Evolutionary conservation across 2,888 invertebrate genomes (phyloP), one percentile per base, ranked within the genome.

Genomic region (Camptogramma bilineatum): DNA sequence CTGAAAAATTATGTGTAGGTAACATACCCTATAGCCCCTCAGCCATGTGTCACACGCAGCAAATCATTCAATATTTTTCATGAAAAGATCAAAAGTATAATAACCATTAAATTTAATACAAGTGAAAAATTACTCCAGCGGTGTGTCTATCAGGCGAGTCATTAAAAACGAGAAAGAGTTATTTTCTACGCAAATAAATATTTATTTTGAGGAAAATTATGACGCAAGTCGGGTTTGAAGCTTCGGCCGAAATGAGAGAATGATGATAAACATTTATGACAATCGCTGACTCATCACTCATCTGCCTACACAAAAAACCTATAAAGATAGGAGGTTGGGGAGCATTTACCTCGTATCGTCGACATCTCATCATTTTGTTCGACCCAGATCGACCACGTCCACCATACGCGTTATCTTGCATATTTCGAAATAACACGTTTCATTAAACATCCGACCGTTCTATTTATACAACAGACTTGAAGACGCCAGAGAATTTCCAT

Each of bases 211-310:
- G 74, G 73, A 82, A 81, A 78, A 69, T 60, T 62, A 79, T 87
- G 87, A 90, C 88, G 89, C 88, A 87, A 83, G 77, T 73, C 76
- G 77, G 69, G 75, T 82, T 82, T 81, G 78, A 77, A 79, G 64
- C 73, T 69, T 73, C 68, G 34, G 52, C 46, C 51, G 60, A 50
- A 61, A 60, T 76, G 74, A 76, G 80, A 78, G 81, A 82, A 81
- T 81, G 76, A 81, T 79, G 74, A 82, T 77, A 78, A 82, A 81
- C 71, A 77, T 79, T 83, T 84, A 85, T 83, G 81, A 79, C 78
- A 70, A 70, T 60, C 69, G 71, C 72, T 76, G 17, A 51, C 39
- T 44, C 75, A 78, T 56, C 39, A 56, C 48, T 79, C 71, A 73
- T 74, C 66, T 70, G 66, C 73, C 71, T 71, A 73, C 65, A 62